Percentiles rank a stretch among this genome's conserved stretches.
These are phyloP conservation scores for Esox niger DNA, from an alignment of 2,113 vertebrate species.

Conservation along the genomic window DNA sequence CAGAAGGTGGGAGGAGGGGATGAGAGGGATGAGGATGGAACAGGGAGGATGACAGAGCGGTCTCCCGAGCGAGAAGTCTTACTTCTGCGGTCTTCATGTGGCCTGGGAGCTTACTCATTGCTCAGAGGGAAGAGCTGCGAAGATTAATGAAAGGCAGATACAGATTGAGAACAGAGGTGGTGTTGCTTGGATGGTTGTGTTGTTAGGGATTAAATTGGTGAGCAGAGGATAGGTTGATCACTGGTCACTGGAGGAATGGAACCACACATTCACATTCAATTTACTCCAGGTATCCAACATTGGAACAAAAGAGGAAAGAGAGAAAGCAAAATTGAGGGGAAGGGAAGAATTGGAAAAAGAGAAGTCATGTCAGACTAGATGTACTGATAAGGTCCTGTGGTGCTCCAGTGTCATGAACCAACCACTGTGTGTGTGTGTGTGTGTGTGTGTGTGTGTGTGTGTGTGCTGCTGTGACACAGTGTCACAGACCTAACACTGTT, in stretches of 20 bases:
- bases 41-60: too few species aligned
- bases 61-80: too few species aligned
- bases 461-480: too few species aligned
- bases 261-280: background rate
- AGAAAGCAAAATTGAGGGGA: background rate
- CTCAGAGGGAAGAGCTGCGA: background rate
- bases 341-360: background rate
- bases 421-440: too few species aligned
- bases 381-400: background rate
- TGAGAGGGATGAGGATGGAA: background rate
- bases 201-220: background rate
- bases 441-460: too few species aligned
- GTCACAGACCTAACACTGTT: background rate
- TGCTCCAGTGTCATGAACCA: background rate
- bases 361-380: background rate
- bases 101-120: too few species aligned
- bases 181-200: slow-evolving; percentile 2
- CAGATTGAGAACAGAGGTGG: background rate
- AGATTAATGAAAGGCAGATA: background rate
- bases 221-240: slow-evolving; percentile 10
- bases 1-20: background rate
- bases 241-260: background rate
- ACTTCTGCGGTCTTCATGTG: too few species aligned
- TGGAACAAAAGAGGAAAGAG: background rate
- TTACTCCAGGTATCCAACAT: background rate